Conservation (phyloP, 2,797 vertebrate species). For the Odontamblyopus lacepedii region DNA sequence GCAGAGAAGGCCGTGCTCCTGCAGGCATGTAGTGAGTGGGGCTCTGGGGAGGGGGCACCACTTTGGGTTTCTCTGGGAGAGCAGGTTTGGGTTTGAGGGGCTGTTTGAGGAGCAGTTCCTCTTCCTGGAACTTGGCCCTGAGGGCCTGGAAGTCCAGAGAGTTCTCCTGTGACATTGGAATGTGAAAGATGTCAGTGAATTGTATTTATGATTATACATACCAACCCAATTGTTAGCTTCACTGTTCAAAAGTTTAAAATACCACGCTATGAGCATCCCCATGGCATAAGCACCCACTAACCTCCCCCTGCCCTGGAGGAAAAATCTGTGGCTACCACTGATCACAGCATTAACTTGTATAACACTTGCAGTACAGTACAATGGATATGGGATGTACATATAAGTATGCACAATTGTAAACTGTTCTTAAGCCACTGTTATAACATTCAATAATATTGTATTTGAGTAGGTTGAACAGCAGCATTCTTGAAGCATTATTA, state of each 20-base stretch:
- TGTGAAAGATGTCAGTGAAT: conserved; percentile 9
- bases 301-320: too few relatives aligned
- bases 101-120: conserved; percentile 60
- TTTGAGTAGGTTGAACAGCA: neutral
- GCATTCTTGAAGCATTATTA: neutral
- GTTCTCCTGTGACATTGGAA: conserved; percentile 71
- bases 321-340: too few relatives aligned
- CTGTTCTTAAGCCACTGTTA: neutral
- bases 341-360: neutral
- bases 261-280: neutral
- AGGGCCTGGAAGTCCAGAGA: conserved; percentile 81
- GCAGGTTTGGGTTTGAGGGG: conserved; percentile 60
- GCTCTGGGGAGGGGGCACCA: conserved; percentile 44
- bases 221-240: neutral
- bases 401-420: neutral
- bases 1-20: conserved; percentile 68
- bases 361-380: neutral
- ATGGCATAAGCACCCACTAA: too few relatives aligned
- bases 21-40: conserved; percentile 57
- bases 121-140: conserved; percentile 84
- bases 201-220: neutral
- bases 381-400: neutral
- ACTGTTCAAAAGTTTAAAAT: neutral
- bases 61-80: conserved; percentile 60
- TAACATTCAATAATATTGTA: neutral